Base-by-base conservation (phyloP, 2,113 vertebrate genomes). In the Pimephales promelas region DNA sequence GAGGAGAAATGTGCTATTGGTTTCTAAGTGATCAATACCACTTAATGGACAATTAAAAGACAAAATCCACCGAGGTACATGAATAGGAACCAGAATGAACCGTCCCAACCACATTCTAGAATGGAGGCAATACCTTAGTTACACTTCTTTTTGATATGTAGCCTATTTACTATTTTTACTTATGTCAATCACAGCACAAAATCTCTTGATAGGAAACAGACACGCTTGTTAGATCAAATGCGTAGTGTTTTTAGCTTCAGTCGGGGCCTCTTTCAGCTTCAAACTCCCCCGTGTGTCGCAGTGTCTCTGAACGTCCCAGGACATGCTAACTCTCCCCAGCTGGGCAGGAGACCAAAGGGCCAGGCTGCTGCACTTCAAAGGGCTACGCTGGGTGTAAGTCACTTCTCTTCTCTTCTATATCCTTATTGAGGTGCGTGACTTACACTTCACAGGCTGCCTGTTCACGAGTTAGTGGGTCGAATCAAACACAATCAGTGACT, bases 121-220 rank as follows among this genome's bases (percentile, higher is more conserved):
- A 54, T 56, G 52, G 20, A 59, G 3, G 22, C 9, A 59, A 24
- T n/a, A n/a, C 3, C 14, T 31, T 31, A 18, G 52, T 68, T 11
- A 22, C 10, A 3, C 10, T 76, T 28, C 31, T 79, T 71, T 72
- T 72, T 47, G 6, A 47, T 43, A 66, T 66, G 31, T 22, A n/a
- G n/a, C n/a, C n/a, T n/a, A 20, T 68, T 66, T 4, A 66, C 62
- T 66, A 1, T 66, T 18, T 68, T 20, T 54, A 8, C 24, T n/a
- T 36, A 45, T 56, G 40, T 62, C 56, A 45, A 71, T 62, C 56
- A 45, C 9, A 68, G 70, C 54, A 36, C 45, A 79, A n/a, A 72
- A 28, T 9, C n/a, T 20, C 34, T 26, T 79, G 85, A 83, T 83
- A 70, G 61, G 28, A 86, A 80, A 78, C 81, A 83, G 28, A 76